These are phyloP conservation scores for Embidobia sp. DNA, from an alignment of 2,888 invertebrate genomes.

Conservation along the genomic window DNA sequence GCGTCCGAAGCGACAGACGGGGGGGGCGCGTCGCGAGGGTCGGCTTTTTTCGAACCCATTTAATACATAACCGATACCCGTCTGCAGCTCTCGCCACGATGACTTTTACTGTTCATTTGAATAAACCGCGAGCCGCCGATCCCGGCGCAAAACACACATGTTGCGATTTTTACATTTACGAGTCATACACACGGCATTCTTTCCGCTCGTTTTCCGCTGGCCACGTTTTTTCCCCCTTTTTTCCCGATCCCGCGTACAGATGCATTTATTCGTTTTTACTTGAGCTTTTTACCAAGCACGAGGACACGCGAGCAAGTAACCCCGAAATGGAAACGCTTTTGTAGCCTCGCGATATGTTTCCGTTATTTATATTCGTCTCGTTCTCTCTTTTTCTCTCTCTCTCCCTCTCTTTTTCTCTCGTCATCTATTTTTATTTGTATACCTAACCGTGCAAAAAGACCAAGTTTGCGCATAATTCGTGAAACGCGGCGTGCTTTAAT, in stretches of 20 bases:
- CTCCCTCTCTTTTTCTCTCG: neutral
- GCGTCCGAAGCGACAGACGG: neutral
- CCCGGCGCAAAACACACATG: slow-evolving; percentile 50
- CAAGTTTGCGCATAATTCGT: slow-evolving; percentile 44
- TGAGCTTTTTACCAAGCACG: slow-evolving; percentile 35
- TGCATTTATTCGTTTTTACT: slow-evolving; percentile 43
- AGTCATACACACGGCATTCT: slow-evolving; percentile 45
- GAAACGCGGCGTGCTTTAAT: slow-evolving; percentile 32
- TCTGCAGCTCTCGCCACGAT: slow-evolving; percentile 69
- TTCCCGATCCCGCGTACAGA: slow-evolving; percentile 31
- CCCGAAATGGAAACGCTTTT: slow-evolving; percentile 39
- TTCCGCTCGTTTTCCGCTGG: slow-evolving; percentile 39
- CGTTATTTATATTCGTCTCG: neutral
- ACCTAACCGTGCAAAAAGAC: slow-evolving; percentile 29
- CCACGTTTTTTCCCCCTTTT: slow-evolving; percentile 2
- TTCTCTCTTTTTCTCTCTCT: neutral
- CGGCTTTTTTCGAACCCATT: slow-evolving; percentile 19
- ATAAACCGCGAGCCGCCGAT: slow-evolving; percentile 75
- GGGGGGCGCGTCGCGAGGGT: slow-evolving; percentile 14
- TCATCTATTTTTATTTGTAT: neutral
- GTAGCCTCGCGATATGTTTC: slow-evolving; percentile 5
- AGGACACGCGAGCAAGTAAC: slow-evolving; percentile 29
- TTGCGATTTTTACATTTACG: slow-evolving; percentile 51
- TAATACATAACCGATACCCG: slow-evolving; percentile 32
- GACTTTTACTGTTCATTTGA: slow-evolving; percentile 80